Base-by-base conservation (phyloP, 2,797 vertebrate species). In the Chelidonichthys spinosus region DNA sequence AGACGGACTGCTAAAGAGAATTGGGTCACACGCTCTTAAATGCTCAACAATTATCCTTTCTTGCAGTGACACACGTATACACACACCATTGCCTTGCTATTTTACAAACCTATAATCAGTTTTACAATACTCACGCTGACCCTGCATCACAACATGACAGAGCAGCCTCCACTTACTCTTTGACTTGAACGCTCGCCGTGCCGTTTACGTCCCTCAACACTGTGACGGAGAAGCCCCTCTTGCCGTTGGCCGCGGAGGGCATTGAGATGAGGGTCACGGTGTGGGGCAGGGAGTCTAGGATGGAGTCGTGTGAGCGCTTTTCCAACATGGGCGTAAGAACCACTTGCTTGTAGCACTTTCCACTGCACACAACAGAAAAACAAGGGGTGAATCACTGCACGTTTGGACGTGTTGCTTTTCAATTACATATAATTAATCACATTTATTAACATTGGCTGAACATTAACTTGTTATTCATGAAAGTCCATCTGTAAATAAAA, bases 311-410 rank as follows among this genome's bases (percentile, higher is more conserved):
- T 1, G 96, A 97, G 4, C 96, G 95, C 42, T 96, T 96, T 85
- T 98, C 97, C 92, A 98, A 94, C 96, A 98, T 95, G 1, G 98
- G 98, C 0, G 96, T 95, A 70, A 99, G 92, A 63, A 99, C 94
- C 63, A 97, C 95, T 92, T 98, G 96, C 65, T 98, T 97, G 90
- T 99, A 96, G 90, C 98, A 99, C 92, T 96, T 96, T 69, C 98
- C 98, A 72, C 98, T 99, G 90, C 8, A 39, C 35, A 81, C 81
- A 89, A 64, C 69, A 83, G 5, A 49, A 63, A 33, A 77, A 46
- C 66, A 18, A 76, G 52, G 25, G 33, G 63, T 18, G 49, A 67
- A 55, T 60, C 44, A 53, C 2, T 13, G 66, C 66, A 52, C 25
- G 37, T 25, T 36, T 2, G 33, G n/a, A 43, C 46, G 50, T 9